Percentiles rank a stretch among this genome's conserved stretches.
phyloP scores from a whole-genome alignment of 2,888 invertebrate species.

The Caenorhabditis plicata region DNA sequence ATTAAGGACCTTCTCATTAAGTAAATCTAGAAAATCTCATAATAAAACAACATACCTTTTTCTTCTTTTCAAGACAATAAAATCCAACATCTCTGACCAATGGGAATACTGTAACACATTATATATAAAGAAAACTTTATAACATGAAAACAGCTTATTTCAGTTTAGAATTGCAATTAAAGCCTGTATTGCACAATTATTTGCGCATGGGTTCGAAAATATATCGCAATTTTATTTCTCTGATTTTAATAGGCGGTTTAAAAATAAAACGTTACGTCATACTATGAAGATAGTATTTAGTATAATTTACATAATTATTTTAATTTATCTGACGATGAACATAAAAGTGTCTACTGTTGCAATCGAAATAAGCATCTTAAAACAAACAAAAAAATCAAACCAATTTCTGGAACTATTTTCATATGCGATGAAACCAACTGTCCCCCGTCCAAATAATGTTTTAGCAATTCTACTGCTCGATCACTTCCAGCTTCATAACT shows the following conservation, averaged over 20 bases:
- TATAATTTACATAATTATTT: not conserved
- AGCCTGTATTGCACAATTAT: no score
- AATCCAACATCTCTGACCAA: conserved; percentile 22
- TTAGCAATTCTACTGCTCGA: conserved; percentile 31
- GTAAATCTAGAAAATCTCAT: not conserved
- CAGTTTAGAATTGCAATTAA: no score
- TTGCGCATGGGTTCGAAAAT: no score
- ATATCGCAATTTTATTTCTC: no score
- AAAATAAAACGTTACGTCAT: no score
- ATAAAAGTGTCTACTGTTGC: not conserved
- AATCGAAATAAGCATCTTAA: no score
- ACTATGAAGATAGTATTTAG: no score
- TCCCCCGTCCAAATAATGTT: conserved; percentile 26
- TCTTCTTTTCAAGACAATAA: conserved; percentile 31
- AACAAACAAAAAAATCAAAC: conserved; percentile 13
- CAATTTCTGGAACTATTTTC: conserved; percentile 31
- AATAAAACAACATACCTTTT: conserved; percentile 11
- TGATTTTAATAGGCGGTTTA: no score
- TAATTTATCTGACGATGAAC: not conserved
- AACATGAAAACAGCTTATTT: not conserved
- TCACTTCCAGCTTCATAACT: conserved; percentile 26
- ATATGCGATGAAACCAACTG: conserved; percentile 27
- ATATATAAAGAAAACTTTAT: not conserved
- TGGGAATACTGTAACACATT: conserved; percentile 34
- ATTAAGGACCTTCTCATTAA: no score